A percentile compares a stretch with the other conserved stretches of the same genome.
phyloP scores from a whole-genome alignment of 2,888 invertebrate genomes.

The Parnassius smintheus region DNA sequence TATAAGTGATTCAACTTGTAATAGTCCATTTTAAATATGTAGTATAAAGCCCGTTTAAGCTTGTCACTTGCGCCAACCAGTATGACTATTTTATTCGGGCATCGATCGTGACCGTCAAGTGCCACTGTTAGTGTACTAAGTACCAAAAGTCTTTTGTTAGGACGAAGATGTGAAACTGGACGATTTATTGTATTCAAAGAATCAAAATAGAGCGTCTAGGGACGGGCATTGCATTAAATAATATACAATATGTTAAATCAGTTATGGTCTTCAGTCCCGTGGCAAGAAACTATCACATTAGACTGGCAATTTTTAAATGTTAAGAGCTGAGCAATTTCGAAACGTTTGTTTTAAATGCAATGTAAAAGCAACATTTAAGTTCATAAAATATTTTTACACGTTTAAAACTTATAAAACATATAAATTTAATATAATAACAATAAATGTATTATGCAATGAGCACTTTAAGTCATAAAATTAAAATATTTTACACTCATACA shows the following conservation, averaged over 20 bases:
- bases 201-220: conserved; percentile 48
- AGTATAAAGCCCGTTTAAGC: conserved; percentile 31
- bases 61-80: conserved; percentile 46
- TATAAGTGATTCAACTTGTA: conserved; percentile 3
- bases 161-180: conserved; percentile 79
- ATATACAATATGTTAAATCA: conserved; percentile 37
- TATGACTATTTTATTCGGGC: conserved; percentile 41
- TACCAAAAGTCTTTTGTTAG: conserved; percentile 75
- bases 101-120: conserved; percentile 50
- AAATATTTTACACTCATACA: no score
- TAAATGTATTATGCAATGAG: conserved; percentile 33
- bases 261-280: conserved; percentile 45
- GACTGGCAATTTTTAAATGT: conserved; percentile 12
- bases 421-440: neutral
- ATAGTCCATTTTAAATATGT: conserved; percentile 21
- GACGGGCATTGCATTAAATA: conserved; percentile 53
- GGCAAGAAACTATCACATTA: conserved; percentile 77
- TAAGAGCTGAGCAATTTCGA: conserved; percentile 41
- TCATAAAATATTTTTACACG: no score
- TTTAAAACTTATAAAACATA: no score
- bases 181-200: conserved; percentile 58
- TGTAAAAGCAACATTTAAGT: neutral
- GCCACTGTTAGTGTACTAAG: conserved; percentile 65
- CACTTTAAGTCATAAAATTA: neutral
- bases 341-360: conserved; percentile 30